A percentile compares a stretch with the other conserved stretches of the same genome.
Conservation (phyloP, 2,888 invertebrate species). For the Drosophila eohydei region DNA sequence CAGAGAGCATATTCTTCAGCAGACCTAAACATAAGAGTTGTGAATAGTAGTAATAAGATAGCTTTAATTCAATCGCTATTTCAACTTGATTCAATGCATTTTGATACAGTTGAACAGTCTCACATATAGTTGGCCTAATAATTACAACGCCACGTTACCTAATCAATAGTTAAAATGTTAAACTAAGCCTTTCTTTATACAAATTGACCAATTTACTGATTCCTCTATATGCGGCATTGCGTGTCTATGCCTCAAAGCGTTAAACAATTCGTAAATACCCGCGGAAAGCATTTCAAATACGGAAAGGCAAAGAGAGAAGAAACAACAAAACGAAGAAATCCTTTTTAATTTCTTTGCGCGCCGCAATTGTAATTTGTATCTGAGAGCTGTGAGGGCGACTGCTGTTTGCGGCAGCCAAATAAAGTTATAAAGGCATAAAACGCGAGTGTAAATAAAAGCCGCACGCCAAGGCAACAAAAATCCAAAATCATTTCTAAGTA, state of each 20-base stretch:
- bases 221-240: background rate
- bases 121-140: background rate
- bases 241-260: background rate
- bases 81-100: too few relatives aligned
- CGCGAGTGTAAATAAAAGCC: slow-evolving; percentile 59
- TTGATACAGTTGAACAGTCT: background rate
- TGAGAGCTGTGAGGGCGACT: slow-evolving; percentile 23
- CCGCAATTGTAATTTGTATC: slow-evolving; percentile 78
- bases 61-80: too few relatives aligned
- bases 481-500: slow-evolving; percentile 64
- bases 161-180: background rate
- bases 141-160: background rate
- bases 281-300: slow-evolving; percentile 5
- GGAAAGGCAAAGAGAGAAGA: slow-evolving; percentile 23
- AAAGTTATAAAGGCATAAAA: slow-evolving; percentile 78
- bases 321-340: slow-evolving; percentile 48
- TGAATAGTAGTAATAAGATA: too few relatives aligned
- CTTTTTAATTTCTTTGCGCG: slow-evolving; percentile 71
- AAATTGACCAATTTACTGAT: background rate
- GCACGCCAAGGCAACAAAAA: slow-evolving; percentile 62
- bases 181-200: background rate
- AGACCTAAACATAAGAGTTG: too few relatives aligned
- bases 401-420: slow-evolving; percentile 71
- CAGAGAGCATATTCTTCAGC: too few relatives aligned
- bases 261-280: background rate